Evolutionary conservation across 2,888 invertebrate genomes (phyloP), one percentile per base, ranked within the genome.

Genomic region (Pemphredon lugubris): DNA sequence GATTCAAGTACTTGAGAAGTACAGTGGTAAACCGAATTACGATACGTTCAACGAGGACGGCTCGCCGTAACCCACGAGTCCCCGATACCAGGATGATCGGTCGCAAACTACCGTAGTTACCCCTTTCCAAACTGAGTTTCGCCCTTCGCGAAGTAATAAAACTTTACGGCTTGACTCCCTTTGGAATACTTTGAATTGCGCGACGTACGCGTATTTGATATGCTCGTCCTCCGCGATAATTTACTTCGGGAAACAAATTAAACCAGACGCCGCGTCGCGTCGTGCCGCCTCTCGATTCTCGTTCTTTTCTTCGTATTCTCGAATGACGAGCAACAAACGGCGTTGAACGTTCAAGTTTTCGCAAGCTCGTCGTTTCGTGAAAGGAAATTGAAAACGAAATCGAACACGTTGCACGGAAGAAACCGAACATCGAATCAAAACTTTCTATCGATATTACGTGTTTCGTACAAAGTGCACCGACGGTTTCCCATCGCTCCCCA

Each of bases 141-240:
- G 34, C 45, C 54, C 48, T 61, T 32, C 20, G 44, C 42, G 55
- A 39, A 26, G 64, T 63, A 65, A 77, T 75, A 63, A 75, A 82
- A 75, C 66, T 82, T 61, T 51, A 67, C 23, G 34, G n/a, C 26
- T n/a, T 50, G 18, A n/a, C 23, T 14, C 18, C 9, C 42, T 57
- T 53, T 14, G 11, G 34, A 69, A 53, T 34, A n/a, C 23, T 57
- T 53, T 14, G 11, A 30, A 69, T 57, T 34, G n/a, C 23, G n/a
- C 16, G 21, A 23, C 11, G 34, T 18, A 34, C 34, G 44, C 34
- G 21, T 42, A 53, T 30, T 34, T 6, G 14, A 39, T 53, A 21
- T 14, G 21, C n/a, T n/a, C n/a, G n/a, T n/a, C 57, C 37, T 42
- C 9, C 21, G 11, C 21, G 34, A 14, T 20, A 5, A 1, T 40